Percentiles rank a stretch among this genome's conserved stretches.
Evolutionary conservation across 2,113 vertebrate species (phyloP).

Genomic region (Urocolius indicus): DNA sequence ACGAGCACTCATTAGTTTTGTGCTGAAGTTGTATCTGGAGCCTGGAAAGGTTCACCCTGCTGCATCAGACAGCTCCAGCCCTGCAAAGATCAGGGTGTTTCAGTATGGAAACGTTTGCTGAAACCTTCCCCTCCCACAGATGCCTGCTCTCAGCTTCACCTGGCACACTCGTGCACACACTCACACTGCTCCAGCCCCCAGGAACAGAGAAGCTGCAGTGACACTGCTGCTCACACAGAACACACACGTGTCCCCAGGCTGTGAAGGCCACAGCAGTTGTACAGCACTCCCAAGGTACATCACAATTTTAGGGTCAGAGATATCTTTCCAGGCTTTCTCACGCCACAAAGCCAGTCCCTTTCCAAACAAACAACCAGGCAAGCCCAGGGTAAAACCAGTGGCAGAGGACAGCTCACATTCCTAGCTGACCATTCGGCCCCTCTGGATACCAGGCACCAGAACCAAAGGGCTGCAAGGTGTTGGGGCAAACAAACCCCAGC

Average conservation of each 20-base stretch:
- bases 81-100: constrained; percentile 52
- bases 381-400: background rate
- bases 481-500: background rate
- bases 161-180: background rate
- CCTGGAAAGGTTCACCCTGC: constrained; percentile 56
- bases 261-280: fast-evolving
- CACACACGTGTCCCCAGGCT: fast-evolving
- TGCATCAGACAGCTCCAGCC: constrained; percentile 46
- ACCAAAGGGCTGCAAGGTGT: background rate
- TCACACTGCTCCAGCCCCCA: background rate
- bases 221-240: background rate
- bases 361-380: background rate
- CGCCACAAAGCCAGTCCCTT: background rate
- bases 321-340: background rate
- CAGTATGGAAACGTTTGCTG: constrained; percentile 22
- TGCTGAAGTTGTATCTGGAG: background rate
- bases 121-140: background rate
- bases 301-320: fast-evolving
- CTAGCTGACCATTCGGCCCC: background rate
- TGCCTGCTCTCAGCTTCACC: fast-evolving
- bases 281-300: fast-evolving
- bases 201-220: background rate
- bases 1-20: background rate
- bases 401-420: background rate
- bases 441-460: background rate